Percentiles rank a stretch among this genome's conserved stretches.
Conservation (phyloP, 2,888 invertebrate genomes). For the Nemapogon koenigi region DNA sequence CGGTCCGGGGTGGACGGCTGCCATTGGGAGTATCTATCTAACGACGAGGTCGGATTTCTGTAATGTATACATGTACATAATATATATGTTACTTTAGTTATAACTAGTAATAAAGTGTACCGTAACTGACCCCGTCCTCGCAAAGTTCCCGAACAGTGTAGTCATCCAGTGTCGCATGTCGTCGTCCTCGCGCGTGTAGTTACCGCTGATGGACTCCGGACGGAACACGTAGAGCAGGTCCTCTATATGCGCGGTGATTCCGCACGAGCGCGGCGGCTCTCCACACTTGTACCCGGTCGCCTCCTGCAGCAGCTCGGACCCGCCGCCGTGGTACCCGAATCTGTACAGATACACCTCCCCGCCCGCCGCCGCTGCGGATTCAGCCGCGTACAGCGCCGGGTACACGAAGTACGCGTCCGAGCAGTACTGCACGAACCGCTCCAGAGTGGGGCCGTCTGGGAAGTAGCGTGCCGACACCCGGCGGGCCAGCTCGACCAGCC, state of each 20-base stretch:
- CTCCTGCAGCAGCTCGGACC: constrained; percentile 19
- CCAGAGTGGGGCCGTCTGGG: constrained; percentile 24
- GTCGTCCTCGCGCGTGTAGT: constrained; percentile 21
- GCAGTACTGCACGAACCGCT: constrained; percentile 30
- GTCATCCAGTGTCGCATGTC: constrained; percentile 36
- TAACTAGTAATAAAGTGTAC: not conserved
- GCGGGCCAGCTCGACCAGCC: constrained; percentile 21
- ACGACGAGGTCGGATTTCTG: not conserved
- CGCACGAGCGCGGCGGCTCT: constrained; percentile 31
- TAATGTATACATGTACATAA: no score
- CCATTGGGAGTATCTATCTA: constrained; percentile 21
- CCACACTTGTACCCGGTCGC: constrained; percentile 21
- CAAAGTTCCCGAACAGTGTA: constrained; percentile 31
- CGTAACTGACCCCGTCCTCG: constrained; percentile 16
- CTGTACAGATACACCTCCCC: constrained; percentile 58
- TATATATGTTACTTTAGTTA: no score
- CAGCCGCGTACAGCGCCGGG: constrained; percentile 33
- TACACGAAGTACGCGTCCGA: constrained; percentile 36
- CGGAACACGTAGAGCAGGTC: constrained; percentile 63
- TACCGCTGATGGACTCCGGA: constrained; percentile 27
- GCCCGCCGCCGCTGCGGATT: constrained; percentile 20
- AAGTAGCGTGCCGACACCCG: constrained; percentile 30
- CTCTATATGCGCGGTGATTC: constrained; percentile 66
- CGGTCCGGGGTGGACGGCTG: constrained; percentile 20
- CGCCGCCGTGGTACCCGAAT: constrained; percentile 54